Evolutionary conservation across 2,888 invertebrate genomes (phyloP).

Genomic region (Parascotia fuliginaria): DNA sequence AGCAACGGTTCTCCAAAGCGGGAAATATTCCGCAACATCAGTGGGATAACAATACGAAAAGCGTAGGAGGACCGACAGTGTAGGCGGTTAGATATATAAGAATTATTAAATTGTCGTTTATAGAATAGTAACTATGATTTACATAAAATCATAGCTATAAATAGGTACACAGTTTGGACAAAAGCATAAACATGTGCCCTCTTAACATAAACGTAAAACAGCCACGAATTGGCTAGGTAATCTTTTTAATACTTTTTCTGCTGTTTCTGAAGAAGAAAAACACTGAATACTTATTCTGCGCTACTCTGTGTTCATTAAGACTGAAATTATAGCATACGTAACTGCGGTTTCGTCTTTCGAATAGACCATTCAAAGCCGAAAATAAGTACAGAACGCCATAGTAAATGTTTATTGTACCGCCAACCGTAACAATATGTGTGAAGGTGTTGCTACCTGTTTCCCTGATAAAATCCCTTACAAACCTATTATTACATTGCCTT

Average conservation of each 20-base stretch:
- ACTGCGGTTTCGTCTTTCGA: neutral
- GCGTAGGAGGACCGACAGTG: slow-evolving; percentile 28
- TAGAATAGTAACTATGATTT: too few relatives aligned
- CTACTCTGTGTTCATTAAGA: too few relatives aligned
- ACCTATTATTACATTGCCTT: neutral
- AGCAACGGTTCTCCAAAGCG: neutral
- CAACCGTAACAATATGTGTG: neutral
- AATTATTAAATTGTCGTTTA: slow-evolving; percentile 32
- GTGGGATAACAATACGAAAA: too few relatives aligned
- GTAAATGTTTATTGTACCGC: slow-evolving; percentile 1
- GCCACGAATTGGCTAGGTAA: too few relatives aligned
- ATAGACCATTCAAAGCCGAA: neutral
- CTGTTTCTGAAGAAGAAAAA: too few relatives aligned
- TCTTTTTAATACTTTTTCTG: too few relatives aligned
- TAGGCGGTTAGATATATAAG: slow-evolving; percentile 22
- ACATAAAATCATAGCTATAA: too few relatives aligned
- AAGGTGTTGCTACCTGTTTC: neutral
- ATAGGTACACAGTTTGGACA: too few relatives aligned
- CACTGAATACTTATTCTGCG: too few relatives aligned
- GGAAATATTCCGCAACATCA: slow-evolving; percentile 3
- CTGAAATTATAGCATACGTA: too few relatives aligned
- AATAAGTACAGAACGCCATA: neutral
- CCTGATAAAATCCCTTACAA: neutral
- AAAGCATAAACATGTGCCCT: too few relatives aligned
- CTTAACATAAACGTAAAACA: too few relatives aligned